Evolutionary conservation across 2,797 vertebrate species (phyloP), one percentile per base, ranked within the genome.

Genomic region (Botia kubotai): DNA sequence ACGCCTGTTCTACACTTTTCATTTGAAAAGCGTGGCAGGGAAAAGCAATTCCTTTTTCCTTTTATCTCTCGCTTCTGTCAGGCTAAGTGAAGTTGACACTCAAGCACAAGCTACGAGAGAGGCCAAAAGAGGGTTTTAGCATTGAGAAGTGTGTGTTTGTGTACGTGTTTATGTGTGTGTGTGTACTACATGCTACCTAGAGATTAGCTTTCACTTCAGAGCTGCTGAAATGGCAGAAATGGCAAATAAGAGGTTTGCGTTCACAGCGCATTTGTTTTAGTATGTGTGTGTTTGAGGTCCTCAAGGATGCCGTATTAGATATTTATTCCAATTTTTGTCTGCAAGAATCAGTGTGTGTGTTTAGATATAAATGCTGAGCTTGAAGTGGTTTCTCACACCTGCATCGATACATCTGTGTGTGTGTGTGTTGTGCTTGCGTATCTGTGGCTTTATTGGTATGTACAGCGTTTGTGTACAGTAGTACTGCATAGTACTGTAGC

Each of bases 131-230:
- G 63, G 14, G 50, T 48, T 72, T 77, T 75, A 77, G 77, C 58
- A 60, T 62, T 26, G 58, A 81, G 63, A 48, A 84, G 76, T 67
- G 75, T 82, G 77, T 87, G 74, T 67, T 75, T 82, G 77, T 87
- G 74, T 83, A n/a, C 62, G 46, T 58, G 36, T 29, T 11, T 65
- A 46, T 58, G 43, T 71, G 50, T 72, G 53, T 81, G 75, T 81
- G 82, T 87, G 90, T 86, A 91, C 84, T 87, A 88, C 87, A 86
- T 84, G 78, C 87, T 87, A 89, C 83, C 84, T 83, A 85, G 88
- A 93, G 90, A 92, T 92, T 92, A 91, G 83, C 88, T 83, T 90
- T 92, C 87, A 89, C 88, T 89, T 92, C 84, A 0, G 79, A 89
- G 85, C 82, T 91, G 91, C 92, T 93, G 92, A 94, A 85, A 77